These are phyloP conservation scores for Saturnia japonica DNA, from an alignment of 2,888 invertebrate genomes.

Conservation along the genomic window DNA sequence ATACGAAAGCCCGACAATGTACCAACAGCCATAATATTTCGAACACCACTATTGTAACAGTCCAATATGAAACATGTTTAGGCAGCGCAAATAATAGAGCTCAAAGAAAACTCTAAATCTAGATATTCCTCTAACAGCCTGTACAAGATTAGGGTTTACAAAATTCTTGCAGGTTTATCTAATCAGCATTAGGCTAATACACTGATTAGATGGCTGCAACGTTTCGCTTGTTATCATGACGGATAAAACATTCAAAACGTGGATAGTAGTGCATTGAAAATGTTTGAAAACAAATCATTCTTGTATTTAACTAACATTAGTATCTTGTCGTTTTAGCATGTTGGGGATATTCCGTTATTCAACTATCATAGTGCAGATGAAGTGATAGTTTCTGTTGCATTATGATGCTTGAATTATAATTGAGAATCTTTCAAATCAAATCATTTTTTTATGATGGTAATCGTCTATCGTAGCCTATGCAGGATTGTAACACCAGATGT, in stretches of 20 bases:
- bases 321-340: neutral
- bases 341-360: neutral
- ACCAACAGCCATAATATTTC: no score
- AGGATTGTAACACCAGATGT: no score
- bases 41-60: neutral
- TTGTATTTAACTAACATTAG: neutral
- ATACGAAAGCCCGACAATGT: no score
- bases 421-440: no score
- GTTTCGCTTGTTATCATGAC: conserved; percentile 35
- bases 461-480: no score
- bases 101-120: neutral
- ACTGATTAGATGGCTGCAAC: conserved; percentile 63
- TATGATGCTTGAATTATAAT: no score
- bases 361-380: no score
- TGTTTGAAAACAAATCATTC: neutral
- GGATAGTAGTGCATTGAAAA: conserved; percentile 1
- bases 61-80: neutral
- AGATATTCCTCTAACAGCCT: conserved; percentile 34
- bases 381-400: no score
- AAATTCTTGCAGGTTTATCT: conserved; percentile 73
- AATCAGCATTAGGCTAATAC: conserved; percentile 61
- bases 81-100: neutral
- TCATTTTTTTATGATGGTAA: no score
- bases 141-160: conserved; percentile 52
- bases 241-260: conserved; percentile 1